Evolutionary conservation across 2,888 invertebrate species (phyloP).

Genomic region (Trichogramma evanescens): DNA sequence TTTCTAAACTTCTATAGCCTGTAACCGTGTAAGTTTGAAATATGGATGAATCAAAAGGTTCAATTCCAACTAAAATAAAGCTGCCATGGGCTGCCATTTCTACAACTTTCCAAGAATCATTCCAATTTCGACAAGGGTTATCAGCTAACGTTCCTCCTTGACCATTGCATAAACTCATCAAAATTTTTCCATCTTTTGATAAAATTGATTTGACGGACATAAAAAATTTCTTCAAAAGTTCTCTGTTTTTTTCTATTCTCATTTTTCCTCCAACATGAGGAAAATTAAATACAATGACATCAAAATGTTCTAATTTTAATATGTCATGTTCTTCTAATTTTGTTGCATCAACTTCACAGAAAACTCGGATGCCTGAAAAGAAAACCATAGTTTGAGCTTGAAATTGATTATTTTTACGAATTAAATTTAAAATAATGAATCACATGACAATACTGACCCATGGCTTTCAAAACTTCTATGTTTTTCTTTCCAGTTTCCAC

Average conservation of each 20-base stretch:
- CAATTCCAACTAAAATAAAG: constrained; percentile 44
- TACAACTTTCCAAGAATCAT: constrained; percentile 53
- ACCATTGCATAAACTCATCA: constrained; percentile 52
- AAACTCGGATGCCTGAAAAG: constrained; percentile 48
- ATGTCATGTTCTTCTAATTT: constrained; percentile 38
- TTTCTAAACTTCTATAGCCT: constrained; percentile 47
- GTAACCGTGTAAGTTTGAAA: constrained; percentile 47
- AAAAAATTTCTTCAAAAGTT: constrained; percentile 51
- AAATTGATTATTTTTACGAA: neutral
- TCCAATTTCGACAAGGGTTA: constrained; percentile 44
- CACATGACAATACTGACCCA: constrained; percentile 35
- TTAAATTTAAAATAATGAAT: neutral
- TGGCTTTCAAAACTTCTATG: constrained; percentile 32
- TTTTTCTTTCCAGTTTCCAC: constrained; percentile 36
- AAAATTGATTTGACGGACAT: constrained; percentile 44
- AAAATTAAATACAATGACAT: constrained; percentile 56
- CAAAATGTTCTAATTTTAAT: constrained; percentile 38
- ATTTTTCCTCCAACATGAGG: constrained; percentile 59
- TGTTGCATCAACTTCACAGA: constrained; percentile 52
- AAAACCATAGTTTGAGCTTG: constrained; percentile 17
- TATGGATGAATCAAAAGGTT: constrained; percentile 40
- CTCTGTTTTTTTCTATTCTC: constrained; percentile 53
- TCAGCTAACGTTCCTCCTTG: constrained; percentile 53
- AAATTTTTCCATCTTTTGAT: constrained; percentile 38
- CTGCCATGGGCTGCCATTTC: constrained; percentile 52